A percentile compares a stretch with the other conserved stretches of the same genome.
phyloP scores from a whole-genome alignment of 1,140 invertebrate species.

The Drosophila paulistorum region DNA sequence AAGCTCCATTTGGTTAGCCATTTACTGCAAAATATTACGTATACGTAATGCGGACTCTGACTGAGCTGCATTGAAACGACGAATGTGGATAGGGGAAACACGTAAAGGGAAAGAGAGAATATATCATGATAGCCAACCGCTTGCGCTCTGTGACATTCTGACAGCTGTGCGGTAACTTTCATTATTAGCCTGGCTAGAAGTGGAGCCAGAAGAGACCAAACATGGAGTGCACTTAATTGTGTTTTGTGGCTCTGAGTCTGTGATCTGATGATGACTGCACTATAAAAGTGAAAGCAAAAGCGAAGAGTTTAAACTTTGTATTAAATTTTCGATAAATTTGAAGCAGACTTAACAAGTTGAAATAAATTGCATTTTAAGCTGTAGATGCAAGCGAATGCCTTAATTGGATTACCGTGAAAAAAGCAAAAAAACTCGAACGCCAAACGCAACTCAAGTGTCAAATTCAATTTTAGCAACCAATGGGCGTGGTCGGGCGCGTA shows the following conservation, averaged over 20 bases:
- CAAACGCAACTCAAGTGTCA: constrained; percentile 22
- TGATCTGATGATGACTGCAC: too few species aligned
- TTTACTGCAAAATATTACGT: constrained; percentile 65
- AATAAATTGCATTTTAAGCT: constrained; percentile 2
- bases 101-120: not conserved
- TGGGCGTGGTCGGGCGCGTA: constrained; percentile 42
- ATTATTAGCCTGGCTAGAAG: constrained; percentile 20
- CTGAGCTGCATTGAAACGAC: constrained; percentile 23
- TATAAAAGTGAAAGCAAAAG: not conserved
- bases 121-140: constrained; percentile 23
- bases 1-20: constrained; percentile 63
- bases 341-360: not conserved
- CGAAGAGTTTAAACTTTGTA: not conserved
- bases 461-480: constrained; percentile 40
- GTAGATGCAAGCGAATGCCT: constrained; percentile 23
- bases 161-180: constrained; percentile 51
- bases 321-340: not conserved
- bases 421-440: constrained; percentile 1
- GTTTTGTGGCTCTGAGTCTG: constrained; percentile 14
- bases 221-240: constrained; percentile 61
- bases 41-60: constrained; percentile 42
- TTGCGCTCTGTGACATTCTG: constrained; percentile 38
- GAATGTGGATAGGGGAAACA: constrained; percentile 6
- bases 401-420: constrained; percentile 49
- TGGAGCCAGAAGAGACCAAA: constrained; percentile 4